Evolutionary conservation across 2,888 invertebrate genomes (phyloP), one percentile per base, ranked within the genome.

Genomic region (Drosophila hawaiiensis): DNA sequence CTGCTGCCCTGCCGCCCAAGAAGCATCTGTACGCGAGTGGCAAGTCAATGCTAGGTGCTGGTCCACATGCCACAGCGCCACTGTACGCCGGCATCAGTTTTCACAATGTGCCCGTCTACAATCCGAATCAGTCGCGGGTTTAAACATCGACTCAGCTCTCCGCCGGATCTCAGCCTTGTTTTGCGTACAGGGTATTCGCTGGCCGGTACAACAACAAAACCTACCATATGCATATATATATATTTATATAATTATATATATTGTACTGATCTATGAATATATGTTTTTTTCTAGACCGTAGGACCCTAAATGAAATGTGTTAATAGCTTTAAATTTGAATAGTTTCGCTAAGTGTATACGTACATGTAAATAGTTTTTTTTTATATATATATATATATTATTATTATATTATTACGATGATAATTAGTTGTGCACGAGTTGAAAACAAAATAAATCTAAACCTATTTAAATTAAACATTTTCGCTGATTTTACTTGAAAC

Each of bases 31-130:
- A 87, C 53, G 83, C 89, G 55, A 84, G 80, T 29, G 89, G 89
- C 61, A 87, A 90, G 25, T 84, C 85, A 12, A 80, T 86, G 73
- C 47, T 83, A 28, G 47, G 16, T 4, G 16, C 47, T 25, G 39
- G 53, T 19, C 58, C 67, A 4, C 39, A 68, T 4, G 28, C 78
- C 5, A 37, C 86, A 28, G 76, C 78, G 9, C 92, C 92, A 0
- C 91, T 93, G 41, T 93, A 93, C 68, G 93, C 93, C 63, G 93
- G 93, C 62, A 93, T 93, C 39, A 93, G 93, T 65, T 93, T 93
- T 59, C 93, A 93, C 80, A 93, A 93, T 75, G 92, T 93, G 9
- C 93, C 93, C 58, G 85, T 93, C 68, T 92, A 92, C 67, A 91
- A 89, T 76, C 90, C 89, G 29, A 89, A 87, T 43, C 93, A 92